These are phyloP conservation scores for Chauna torquata DNA, from an alignment of 2,113 vertebrate genomes.

Conservation along the genomic window DNA sequence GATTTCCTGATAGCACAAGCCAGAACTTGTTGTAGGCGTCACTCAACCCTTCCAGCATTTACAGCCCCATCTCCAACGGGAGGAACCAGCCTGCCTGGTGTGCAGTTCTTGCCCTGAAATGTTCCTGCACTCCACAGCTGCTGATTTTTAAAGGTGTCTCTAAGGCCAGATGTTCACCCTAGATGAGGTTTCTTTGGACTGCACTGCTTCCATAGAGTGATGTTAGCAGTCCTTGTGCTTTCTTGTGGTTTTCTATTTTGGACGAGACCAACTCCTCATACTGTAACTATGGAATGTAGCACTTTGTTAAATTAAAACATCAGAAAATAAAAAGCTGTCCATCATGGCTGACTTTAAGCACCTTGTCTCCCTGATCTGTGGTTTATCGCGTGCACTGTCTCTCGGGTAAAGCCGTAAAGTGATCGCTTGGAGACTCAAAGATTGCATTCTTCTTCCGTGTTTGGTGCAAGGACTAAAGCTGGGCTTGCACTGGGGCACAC, in stretches of 20 bases:
- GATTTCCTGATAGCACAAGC: neutral
- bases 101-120: neutral
- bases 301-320: slow-evolving; percentile 49
- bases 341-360: neutral
- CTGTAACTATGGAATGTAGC: slow-evolving; percentile 51
- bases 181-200: neutral
- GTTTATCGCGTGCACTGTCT: neutral
- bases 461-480: neutral
- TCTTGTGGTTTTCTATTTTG: slow-evolving; percentile 8
- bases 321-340: slow-evolving; percentile 60
- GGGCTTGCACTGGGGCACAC: neutral
- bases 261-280: slow-evolving; percentile 11
- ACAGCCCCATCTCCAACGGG: neutral
- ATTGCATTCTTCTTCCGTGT: neutral
- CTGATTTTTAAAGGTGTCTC: neutral
- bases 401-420: neutral
- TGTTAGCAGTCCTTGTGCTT: neutral
- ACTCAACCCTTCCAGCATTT: neutral
- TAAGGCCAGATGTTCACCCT: neutral
- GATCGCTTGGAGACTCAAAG: neutral
- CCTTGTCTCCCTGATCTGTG: neutral
- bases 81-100: neutral
- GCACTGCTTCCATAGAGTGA: neutral
- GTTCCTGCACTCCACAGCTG: neutral
- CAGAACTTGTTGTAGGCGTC: neutral